Conservation (phyloP, 53 echinoderm and acorn worm genomes). For the Mesocentrotus franciscanus region DNA sequence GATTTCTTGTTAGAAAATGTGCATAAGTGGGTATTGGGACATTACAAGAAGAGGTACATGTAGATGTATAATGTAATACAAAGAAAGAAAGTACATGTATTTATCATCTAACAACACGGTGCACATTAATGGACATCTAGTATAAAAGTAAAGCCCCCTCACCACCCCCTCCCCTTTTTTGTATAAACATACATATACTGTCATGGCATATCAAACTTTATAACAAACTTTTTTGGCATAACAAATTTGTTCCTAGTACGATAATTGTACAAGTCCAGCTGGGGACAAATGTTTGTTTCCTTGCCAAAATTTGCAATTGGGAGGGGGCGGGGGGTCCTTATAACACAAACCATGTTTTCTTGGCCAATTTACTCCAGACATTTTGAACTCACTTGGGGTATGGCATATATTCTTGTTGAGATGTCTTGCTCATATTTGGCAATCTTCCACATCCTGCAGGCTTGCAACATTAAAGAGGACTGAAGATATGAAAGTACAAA, state of each 20-base stretch:
- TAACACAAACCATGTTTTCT: neutral
- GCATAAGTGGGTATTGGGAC: too few relatives aligned
- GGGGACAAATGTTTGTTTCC: too few relatives aligned
- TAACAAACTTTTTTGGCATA: neutral
- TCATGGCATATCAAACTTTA: too few relatives aligned
- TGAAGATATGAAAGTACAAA: neutral
- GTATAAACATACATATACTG: neutral
- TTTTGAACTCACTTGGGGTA: neutral
- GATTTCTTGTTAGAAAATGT: too few relatives aligned
- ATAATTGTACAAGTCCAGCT: neutral
- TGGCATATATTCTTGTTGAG: neutral
- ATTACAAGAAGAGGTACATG: too few relatives aligned
- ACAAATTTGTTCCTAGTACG: neutral
- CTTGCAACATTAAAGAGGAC: neutral
- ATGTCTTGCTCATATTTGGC: neutral
- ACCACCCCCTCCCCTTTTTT: neutral
- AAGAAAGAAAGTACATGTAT: too few relatives aligned
- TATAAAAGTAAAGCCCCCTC: neutral
- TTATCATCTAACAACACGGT: too few relatives aligned
- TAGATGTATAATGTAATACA: too few relatives aligned
- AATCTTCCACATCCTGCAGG: neutral
- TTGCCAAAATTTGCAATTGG: too few relatives aligned
- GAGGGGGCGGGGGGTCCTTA: neutral
- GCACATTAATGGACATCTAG: neutral
- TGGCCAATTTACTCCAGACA: neutral